These are phyloP conservation scores for Philaethria dido DNA, from an alignment of 2,888 invertebrate genomes.

Conservation along the genomic window DNA sequence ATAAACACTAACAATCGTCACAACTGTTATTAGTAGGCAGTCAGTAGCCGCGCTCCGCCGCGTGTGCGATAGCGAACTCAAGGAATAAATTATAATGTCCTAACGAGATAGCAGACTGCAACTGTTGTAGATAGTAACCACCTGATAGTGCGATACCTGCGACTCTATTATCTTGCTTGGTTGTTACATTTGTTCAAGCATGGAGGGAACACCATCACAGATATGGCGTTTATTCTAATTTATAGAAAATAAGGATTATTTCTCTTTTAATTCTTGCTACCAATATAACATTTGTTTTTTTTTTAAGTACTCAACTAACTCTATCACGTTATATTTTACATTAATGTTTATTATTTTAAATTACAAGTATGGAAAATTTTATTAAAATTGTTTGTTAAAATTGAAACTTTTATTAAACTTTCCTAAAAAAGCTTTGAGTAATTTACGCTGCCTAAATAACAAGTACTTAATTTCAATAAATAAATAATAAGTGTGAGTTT, in stretches of 20 bases:
- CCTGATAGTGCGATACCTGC: not conserved
- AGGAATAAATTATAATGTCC: conserved; percentile 1
- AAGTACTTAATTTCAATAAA: no score
- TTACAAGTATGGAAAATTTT: no score
- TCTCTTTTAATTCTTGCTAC: no score
- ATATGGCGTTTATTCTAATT: not conserved
- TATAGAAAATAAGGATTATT: not conserved
- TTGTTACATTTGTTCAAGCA: not conserved
- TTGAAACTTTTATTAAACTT: no score
- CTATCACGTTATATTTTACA: no score
- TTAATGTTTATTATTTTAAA: no score
- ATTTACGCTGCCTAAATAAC: no score
- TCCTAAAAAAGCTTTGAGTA: no score
- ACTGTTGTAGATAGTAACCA: not conserved
- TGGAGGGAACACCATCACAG: not conserved
- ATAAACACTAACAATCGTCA: conserved; percentile 1
- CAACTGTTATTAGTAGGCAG: not conserved
- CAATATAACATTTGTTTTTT: not conserved
- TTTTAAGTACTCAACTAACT: no score
- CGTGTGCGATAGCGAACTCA: not conserved
- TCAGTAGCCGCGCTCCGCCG: not conserved
- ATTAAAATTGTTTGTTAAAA: no score
- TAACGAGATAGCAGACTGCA: not conserved
- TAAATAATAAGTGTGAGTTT: no score
- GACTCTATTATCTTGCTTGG: not conserved